Evolutionary conservation across 2,888 invertebrate genomes (phyloP).

Genomic region (Galerucella nymphaeae): DNA sequence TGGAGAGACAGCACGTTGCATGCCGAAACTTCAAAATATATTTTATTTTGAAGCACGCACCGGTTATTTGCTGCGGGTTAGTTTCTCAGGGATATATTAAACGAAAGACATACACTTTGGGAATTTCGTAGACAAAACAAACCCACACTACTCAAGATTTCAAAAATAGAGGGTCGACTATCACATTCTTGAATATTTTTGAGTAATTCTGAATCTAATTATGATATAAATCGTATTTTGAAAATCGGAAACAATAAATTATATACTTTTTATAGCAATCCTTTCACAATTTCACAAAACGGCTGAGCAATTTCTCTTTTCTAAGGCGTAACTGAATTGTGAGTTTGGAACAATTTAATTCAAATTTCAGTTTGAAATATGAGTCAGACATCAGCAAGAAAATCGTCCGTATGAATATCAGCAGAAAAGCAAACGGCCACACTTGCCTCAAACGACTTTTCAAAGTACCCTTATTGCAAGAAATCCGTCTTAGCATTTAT

Average conservation of each 20-base stretch:
- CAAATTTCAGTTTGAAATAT: conserved; percentile 48
- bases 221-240: no score
- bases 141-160: conserved; percentile 25
- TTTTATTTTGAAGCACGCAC: conserved; percentile 52
- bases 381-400: conserved; percentile 50
- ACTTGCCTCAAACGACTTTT: conserved; percentile 60
- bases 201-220: background rate
- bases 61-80: conserved; percentile 36
- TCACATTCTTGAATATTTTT: background rate
- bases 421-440: conserved; percentile 53
- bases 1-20: conserved; percentile 45
- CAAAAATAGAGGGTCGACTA: conserved; percentile 17
- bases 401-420: conserved; percentile 48
- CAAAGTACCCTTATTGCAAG: conserved; percentile 55
- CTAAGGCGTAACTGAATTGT: conserved; percentile 33
- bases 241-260: conserved; percentile 12
- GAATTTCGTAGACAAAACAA: conserved; percentile 49
- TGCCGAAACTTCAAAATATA: conserved; percentile 45
- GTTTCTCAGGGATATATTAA: conserved; percentile 41
- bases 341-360: conserved; percentile 48
- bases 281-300: conserved; percentile 33
- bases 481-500: conserved; percentile 36
- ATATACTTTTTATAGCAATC: conserved; percentile 22
- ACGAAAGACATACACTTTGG: conserved; percentile 43
- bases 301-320: conserved; percentile 25